A percentile compares a stretch with the other conserved stretches of the same genome.
These are phyloP conservation scores for Morpho helenor DNA, from an alignment of 2,888 invertebrate genomes.

Conservation along the genomic window DNA sequence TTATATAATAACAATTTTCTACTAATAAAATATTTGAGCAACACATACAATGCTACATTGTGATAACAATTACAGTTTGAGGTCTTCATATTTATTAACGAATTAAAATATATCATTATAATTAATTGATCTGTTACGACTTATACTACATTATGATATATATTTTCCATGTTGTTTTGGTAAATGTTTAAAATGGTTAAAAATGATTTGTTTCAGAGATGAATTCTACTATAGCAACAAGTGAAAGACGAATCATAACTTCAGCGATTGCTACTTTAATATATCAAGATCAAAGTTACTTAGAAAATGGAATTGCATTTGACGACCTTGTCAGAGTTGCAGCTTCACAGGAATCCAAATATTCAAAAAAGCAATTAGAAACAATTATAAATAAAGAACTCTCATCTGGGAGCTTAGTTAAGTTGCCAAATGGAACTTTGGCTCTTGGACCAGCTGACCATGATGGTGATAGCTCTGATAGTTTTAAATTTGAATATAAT, in stretches of 20 bases:
- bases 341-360: constrained; percentile 81
- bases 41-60: constrained; percentile 13
- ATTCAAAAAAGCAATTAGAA: constrained; percentile 81
- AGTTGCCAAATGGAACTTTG: constrained; percentile 83
- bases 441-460: constrained; percentile 82
- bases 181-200: too few species aligned
- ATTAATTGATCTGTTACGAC: too few species aligned
- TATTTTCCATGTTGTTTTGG: too few species aligned
- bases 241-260: constrained; percentile 79
- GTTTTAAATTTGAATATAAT: constrained; percentile 68
- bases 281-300: constrained; percentile 84
- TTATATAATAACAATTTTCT: too few species aligned
- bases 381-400: constrained; percentile 85
- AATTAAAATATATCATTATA: too few species aligned
- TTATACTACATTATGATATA: too few species aligned
- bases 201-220: constrained; percentile 52
- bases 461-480: constrained; percentile 77
- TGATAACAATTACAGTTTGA: background rate
- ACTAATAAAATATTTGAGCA: background rate
- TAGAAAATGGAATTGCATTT: constrained; percentile 85
- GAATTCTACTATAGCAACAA: constrained; percentile 59
- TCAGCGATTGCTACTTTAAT: constrained; percentile 85
- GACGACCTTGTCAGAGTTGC: constrained; percentile 83
- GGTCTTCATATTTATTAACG: too few species aligned
- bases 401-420: constrained; percentile 82